Evolutionary conservation across 2,797 vertebrate species (phyloP).

Genomic region (Acanthis flammea): DNA sequence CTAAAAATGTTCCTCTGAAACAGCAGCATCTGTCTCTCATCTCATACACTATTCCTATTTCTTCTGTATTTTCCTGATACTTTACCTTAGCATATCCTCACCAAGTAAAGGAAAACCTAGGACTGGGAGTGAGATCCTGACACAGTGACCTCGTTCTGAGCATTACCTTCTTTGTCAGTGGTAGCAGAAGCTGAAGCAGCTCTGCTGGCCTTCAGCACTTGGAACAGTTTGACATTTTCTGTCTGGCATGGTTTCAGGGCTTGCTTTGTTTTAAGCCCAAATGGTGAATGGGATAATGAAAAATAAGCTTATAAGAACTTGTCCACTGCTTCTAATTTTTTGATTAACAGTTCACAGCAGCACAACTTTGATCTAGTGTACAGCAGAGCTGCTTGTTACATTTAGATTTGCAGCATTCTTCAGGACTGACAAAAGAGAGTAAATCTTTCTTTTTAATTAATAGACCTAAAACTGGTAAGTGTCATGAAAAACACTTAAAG

Average conservation of each 20-base stretch:
- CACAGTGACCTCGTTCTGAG: constrained; percentile 74
- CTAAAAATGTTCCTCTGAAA: neutral
- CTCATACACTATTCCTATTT: neutral
- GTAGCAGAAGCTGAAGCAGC: constrained; percentile 38
- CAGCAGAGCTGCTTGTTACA: constrained; percentile 17
- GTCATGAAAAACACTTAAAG: neutral
- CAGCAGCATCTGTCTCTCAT: neutral
- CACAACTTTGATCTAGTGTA: constrained; percentile 51
- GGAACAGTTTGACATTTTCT: constrained; percentile 51
- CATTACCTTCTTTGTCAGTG: constrained; percentile 36
- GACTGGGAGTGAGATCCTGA: constrained; percentile 55
- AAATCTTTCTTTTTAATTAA: constrained; percentile 13
- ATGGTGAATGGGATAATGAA: constrained; percentile 5
- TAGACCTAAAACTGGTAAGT: constrained; percentile 51
- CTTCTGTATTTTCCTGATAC: neutral
- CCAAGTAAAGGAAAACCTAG: neutral
- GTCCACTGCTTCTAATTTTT: constrained; percentile 47
- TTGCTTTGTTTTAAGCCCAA: constrained; percentile 31
- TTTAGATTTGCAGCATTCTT: constrained; percentile 12
- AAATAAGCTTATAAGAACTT: constrained; percentile 60
- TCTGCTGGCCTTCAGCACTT: constrained; percentile 15
- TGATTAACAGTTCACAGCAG: constrained; percentile 45
- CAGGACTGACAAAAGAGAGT: neutral
- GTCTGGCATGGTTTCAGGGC: constrained; percentile 26
- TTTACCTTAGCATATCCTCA: neutral